Conservation (phyloP, 2,888 invertebrate genomes). For the Chymomyza fuscimana region DNA sequence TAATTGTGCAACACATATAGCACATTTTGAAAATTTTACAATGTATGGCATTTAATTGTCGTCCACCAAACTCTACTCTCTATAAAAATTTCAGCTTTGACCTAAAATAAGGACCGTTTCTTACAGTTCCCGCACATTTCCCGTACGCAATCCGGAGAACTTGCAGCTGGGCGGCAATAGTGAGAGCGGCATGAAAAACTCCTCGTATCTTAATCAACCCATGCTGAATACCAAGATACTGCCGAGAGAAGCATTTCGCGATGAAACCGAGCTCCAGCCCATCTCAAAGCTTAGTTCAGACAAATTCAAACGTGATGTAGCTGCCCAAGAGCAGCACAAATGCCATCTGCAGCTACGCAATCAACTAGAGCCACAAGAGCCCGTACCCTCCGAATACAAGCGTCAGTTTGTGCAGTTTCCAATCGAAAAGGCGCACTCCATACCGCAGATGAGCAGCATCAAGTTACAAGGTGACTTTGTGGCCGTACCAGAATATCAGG, state of each 20-base stretch:
- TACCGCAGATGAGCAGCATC: slow-evolving; percentile 78
- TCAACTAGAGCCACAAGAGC: slow-evolving; percentile 51
- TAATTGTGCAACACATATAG: no score
- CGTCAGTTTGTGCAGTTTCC: slow-evolving; percentile 77
- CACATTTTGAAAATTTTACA: no score
- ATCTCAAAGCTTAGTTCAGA: slow-evolving; percentile 36
- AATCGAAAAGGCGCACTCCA: slow-evolving; percentile 78
- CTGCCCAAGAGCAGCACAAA: slow-evolving; percentile 63
- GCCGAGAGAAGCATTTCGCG: slow-evolving; percentile 73
- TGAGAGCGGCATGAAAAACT: slow-evolving; percentile 64
- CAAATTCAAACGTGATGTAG: slow-evolving; percentile 62
- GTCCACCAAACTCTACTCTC: no score
- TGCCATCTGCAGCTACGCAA: slow-evolving; percentile 68
- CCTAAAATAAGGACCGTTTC: neutral
- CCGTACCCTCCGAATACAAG: slow-evolving; percentile 76
- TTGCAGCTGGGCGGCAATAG: slow-evolving; percentile 61
- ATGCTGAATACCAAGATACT: slow-evolving; percentile 75
- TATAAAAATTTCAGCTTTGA: no score
- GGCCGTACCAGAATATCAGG: slow-evolving; percentile 78
- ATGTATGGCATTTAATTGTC: no score
- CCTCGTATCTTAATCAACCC: slow-evolving; percentile 76
- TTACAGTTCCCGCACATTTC: slow-evolving; percentile 73
- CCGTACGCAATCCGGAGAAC: slow-evolving; percentile 74
- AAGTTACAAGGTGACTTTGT: slow-evolving; percentile 77
- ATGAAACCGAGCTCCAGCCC: slow-evolving; percentile 37